Conservation (phyloP, 2,797 vertebrate genomes). For the Enteromius anoplus region DNA sequence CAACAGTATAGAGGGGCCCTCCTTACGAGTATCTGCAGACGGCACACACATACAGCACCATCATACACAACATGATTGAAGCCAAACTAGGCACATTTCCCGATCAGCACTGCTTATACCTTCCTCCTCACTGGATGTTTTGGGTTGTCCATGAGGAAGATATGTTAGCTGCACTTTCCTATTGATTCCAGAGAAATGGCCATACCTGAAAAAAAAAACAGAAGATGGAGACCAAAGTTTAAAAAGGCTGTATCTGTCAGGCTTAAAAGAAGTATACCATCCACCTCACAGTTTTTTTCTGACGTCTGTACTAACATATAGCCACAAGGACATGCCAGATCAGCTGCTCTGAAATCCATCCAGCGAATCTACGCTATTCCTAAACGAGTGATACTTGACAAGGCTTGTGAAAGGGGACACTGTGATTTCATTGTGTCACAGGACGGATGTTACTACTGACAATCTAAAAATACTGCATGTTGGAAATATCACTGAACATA, state of each 20-base stretch:
- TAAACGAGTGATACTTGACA: slow-evolving; percentile 1
- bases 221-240: neutral
- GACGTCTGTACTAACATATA: slow-evolving; percentile 1
- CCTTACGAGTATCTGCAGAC: slow-evolving; percentile 80
- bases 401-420: slow-evolving; percentile 36
- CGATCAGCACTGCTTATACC: slow-evolving; percentile 72
- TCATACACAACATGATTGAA: neutral
- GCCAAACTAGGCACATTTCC: neutral
- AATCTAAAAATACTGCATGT: slow-evolving; percentile 38
- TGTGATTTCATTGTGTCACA: slow-evolving; percentile 24
- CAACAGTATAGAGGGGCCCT: slow-evolving; percentile 87
- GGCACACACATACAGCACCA: slow-evolving; percentile 17
- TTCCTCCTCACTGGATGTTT: slow-evolving; percentile 92
- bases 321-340: slow-evolving; percentile 19
- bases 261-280: neutral
- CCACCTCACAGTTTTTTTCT: neutral
- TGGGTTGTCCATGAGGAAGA: slow-evolving; percentile 91
- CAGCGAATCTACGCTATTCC: neutral
- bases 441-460: neutral
- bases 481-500: neutral
- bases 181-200: slow-evolving; percentile 99
- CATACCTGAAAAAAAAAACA: slow-evolving; percentile 82
- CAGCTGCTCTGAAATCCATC: slow-evolving; percentile 18
- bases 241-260: neutral
- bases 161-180: slow-evolving; percentile 97